Evolutionary conservation across 2,797 vertebrate species (phyloP), one percentile per base, ranked within the genome.

Genomic region (Bradypus variegatus): DNA sequence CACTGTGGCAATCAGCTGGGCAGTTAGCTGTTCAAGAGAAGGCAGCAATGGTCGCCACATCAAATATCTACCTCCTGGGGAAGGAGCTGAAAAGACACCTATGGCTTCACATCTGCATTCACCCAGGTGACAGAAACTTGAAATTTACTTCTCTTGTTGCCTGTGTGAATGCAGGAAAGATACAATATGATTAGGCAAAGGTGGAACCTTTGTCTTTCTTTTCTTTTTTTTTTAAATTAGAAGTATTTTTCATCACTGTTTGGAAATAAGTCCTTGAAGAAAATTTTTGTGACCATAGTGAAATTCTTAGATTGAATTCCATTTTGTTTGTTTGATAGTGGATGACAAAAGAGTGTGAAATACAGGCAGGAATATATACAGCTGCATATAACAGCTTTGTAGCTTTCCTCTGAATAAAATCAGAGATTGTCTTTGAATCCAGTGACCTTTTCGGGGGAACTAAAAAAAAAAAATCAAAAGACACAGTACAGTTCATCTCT

Each of bases 401-500:
- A 77, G 91, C 50, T 58, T 72, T 87, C 84, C 45, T 76, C 80
- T 89, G 81, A 83, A 79, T 93, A 88, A 89, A 90, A 64, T 90
- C 79, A 90, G 87, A 95, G 89, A 88, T 8, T 89, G 73, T 82
- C 81, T 94, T 91, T 88, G 75, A 89, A 91, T 53, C 33, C 55
- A 92, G 69, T 88, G 92, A 94, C 86, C 89, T 94, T 95, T 92
- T 78, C 67, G 80, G 62, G 69, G 50, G 36, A 50, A 85, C 89
- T 80, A 91, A 95, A 93, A 85, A 73, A n/a, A 93, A 82, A 91
- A 82, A 83, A 73, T 75, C 69, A 92, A 91, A 94, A 95, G 70
- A 87, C 31, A 81, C 14, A 45, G 81, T 84, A 90, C 60, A 81
- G 85, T 89, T 86, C 90, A 65, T 90, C 80, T 76, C 72, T 62